Evolutionary conservation across 2,113 vertebrate genomes (phyloP).

Genomic region (Pelvicachromis taeniatus): DNA sequence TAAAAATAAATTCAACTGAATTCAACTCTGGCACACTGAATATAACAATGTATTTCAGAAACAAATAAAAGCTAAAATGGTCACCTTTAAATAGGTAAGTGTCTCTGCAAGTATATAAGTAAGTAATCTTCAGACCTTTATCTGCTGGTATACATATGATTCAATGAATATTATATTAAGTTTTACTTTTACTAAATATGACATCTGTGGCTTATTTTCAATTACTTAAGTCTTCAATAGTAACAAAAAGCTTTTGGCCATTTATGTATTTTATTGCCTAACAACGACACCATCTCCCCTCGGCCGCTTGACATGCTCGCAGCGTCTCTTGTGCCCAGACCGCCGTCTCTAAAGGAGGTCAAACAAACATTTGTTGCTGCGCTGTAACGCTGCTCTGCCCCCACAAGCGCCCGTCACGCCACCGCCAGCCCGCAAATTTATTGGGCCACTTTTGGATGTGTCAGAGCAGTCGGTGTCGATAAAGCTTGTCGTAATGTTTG

Average conservation of each 20-base stretch:
- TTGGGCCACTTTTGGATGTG: slow-evolving; percentile 71
- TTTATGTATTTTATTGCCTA: not conserved
- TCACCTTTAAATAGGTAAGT: not conserved
- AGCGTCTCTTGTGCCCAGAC: not conserved
- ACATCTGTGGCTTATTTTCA: not conserved
- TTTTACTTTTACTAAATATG: not conserved
- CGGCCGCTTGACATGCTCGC: not conserved
- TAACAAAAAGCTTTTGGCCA: not conserved
- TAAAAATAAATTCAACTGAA: not conserved
- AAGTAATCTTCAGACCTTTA: not conserved
- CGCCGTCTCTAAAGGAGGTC: slow-evolving; percentile 33
- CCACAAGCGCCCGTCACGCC: slow-evolving; percentile 57
- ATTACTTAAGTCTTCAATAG: not conserved
- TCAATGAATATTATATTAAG: not conserved
- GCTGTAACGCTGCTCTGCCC: slow-evolving; percentile 48
- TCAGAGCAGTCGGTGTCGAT: slow-evolving; percentile 75
- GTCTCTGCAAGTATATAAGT: not conserved
- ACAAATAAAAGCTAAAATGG: not conserved
- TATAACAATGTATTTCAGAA: not conserved
- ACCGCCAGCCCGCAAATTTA: slow-evolving; percentile 61
- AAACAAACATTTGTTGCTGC: slow-evolving; percentile 70
- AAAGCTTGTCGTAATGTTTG: slow-evolving; percentile 80
- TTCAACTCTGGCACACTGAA: not conserved
- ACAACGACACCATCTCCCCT: not conserved
- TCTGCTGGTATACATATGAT: not conserved